Percentiles rank a stretch among this genome's conserved stretches.
Evolutionary conservation across 2,888 invertebrate genomes (phyloP).

Genomic region (Drosophila leonis): DNA sequence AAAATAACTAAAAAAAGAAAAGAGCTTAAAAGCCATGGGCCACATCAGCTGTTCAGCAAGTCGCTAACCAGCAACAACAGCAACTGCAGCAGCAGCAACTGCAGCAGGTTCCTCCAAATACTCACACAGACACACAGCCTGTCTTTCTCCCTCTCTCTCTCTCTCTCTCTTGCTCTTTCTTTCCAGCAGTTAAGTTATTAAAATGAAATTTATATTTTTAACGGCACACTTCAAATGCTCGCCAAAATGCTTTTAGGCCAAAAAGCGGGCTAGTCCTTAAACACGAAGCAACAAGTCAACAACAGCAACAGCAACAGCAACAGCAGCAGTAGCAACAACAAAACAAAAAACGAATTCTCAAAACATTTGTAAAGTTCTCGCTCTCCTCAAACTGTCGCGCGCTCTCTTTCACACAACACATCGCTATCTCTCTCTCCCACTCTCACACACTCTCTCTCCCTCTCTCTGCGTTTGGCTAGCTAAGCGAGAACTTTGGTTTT

Average conservation of each 20-base stretch:
- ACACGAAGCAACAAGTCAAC: slow-evolving; percentile 40
- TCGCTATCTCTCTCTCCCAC: slow-evolving; percentile 1
- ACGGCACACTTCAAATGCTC: slow-evolving; percentile 37
- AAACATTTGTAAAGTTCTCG: slow-evolving; percentile 14
- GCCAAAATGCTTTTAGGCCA: slow-evolving; percentile 25
- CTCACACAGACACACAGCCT: slow-evolving; percentile 12
- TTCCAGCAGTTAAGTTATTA: slow-evolving; percentile 25
- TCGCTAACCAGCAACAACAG: not conserved
- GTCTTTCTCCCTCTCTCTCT: slow-evolving; percentile 9
- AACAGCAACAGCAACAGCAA: slow-evolving; percentile 7
- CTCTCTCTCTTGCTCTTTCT: slow-evolving; percentile 16
- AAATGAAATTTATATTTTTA: slow-evolving; percentile 34
- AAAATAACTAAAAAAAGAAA: slow-evolving; percentile 6
- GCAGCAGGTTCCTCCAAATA: slow-evolving; percentile 32
- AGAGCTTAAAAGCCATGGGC: slow-evolving; percentile 33
- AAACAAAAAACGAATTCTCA: slow-evolving; percentile 15
- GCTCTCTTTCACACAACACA: slow-evolving; percentile 3
- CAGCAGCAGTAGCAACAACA: slow-evolving; percentile 3
- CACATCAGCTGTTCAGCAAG: slow-evolving; percentile 50
- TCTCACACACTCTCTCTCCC: slow-evolving; percentile 10
- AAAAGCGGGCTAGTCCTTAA: slow-evolving; percentile 33
- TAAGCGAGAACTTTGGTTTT: slow-evolving; percentile 77
- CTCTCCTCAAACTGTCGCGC: slow-evolving; percentile 12
- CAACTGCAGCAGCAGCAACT: slow-evolving; percentile 34
- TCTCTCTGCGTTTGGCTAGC: slow-evolving; percentile 51